Base-by-base conservation (phyloP, 2,113 vertebrate genomes). In the zebrafish (Danio rerio) region DNA sequence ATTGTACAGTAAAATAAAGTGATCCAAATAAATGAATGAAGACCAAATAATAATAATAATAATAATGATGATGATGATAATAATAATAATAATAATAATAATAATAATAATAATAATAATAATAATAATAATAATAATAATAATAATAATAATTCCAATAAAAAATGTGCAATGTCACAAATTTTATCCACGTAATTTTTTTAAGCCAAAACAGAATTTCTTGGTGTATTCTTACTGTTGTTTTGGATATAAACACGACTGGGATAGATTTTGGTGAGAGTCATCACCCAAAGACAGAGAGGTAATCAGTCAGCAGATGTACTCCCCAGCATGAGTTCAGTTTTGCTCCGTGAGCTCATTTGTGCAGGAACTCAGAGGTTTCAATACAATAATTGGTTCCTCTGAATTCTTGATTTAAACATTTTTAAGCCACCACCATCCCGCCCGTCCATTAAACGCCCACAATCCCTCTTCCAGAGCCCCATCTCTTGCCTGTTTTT, bases 351-450 rank as follows among this genome's bases (percentile, higher is more conserved):
- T 87, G 45, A 82, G 81, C 49, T 13, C 21, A 78, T 63, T 55
- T 78, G 16, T 55, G 84, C 78, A 88, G 88, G 87, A 88, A 87
- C 81, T 84, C 80, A 0, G 18, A 88, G 83, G 47, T 21, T 78
- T 84, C 89, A 87, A 87, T 89, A 89, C 89, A 89, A 89, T 89
- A 91, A 92, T 89, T 91, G 89, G 87, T 84, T 89, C 88, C 89
- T 87, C 86, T 74, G 86, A 90, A 86, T 84, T 81, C 73, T 87
- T 89, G 81, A 90, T 92, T 90, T 91, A 84, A 74, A 84, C 83
- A 78, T 50, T 8, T 87, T 87, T 82, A 76, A 92, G 89, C 83
- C 82, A 74, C 90, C 85, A 87, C 86, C 89, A 87, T 84, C 18
- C 76, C 18, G 49, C 15, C 49, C 31, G 2, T 12, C 49, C 31